A percentile compares a stretch with the other conserved stretches of the same genome.
Conservation (phyloP, 2,888 invertebrate genomes). For the Palloptera scutellata region DNA sequence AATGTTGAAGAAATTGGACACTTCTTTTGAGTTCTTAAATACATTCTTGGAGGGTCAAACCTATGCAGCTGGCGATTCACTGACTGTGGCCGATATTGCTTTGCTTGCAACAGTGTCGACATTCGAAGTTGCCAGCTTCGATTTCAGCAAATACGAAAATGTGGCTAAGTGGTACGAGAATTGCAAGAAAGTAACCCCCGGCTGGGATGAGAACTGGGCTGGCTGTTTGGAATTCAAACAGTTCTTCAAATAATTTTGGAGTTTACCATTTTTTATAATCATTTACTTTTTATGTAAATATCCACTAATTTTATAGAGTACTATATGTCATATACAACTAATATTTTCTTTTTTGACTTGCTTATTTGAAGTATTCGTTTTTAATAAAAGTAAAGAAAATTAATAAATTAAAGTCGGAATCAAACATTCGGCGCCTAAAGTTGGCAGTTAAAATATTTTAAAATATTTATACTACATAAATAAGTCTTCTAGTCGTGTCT, state of each 20-base stretch:
- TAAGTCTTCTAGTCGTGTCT: too few species aligned
- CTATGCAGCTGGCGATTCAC: conserved; percentile 74
- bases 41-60: conserved; percentile 73
- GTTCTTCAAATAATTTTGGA: conserved; percentile 47
- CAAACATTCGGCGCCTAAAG: too few species aligned
- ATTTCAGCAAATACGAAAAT: conserved; percentile 75
- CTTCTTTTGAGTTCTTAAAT: conserved; percentile 73
- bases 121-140: conserved; percentile 72
- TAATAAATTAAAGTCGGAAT: too few species aligned
- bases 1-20: conserved; percentile 72
- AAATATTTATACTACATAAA: too few species aligned
- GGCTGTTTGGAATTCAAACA: conserved; percentile 69
- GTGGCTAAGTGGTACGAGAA: conserved; percentile 72
- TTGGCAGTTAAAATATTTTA: too few species aligned
- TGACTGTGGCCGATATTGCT: conserved; percentile 81
- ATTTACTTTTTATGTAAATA: too few species aligned
- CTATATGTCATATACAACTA: too few species aligned
- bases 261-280: too few species aligned
- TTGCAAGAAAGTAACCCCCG: conserved; percentile 69
- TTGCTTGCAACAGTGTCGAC: conserved; percentile 75
- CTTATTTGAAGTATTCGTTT: too few species aligned
- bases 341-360: too few species aligned
- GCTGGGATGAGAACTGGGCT: conserved; percentile 70
- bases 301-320: too few species aligned
- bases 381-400: too few species aligned